Evolutionary conservation across 2,113 vertebrate species (phyloP), one percentile per base, ranked within the genome.

Genomic region (Ammodytes dubius): DNA sequence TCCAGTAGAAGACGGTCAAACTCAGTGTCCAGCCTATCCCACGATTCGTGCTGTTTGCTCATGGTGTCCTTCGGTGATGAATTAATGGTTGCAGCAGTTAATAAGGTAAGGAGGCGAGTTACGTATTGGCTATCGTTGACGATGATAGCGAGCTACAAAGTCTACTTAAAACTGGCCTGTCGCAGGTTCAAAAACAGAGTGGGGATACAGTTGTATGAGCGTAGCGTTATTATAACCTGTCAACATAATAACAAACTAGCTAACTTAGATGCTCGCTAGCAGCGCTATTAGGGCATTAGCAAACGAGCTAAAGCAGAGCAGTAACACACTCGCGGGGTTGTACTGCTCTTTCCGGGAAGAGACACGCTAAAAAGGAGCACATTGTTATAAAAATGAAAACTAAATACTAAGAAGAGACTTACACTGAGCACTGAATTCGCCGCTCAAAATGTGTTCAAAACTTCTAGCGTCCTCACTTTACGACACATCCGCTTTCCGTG

Each of bases 1-100:
- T 99, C 97, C 68, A 96, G 94, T 12, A 99, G 87, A 61, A 87
- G 95, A 76, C 94, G 94, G 84, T 99, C 97, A 91, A 99, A 97
- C 66, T 99, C 97, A 0, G 93, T 91, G 74, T 99, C 97, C 82
- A 99, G 77, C 52, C 91, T 94, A 17, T 97, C 96, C 95, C 94
- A 94, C 0, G 90, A 86, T 70, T 96, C 95, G 27, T 96, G 96
- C 14, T 95, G 91, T 43, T 82, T 93, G 78, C 79, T 96, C 96
- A 97, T 97, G 69, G 57, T 91, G 74, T 79, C 66, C 85, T 92
- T 60, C 49, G 5, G 4, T 6, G 1, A 6, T 10, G 27, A 35
- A 37, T 6, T 43, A 17, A 49, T 50, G 4, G 6, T 6, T 19
- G 15, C 6, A 35, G 6, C 3, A 0, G 4, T 15, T 9, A 8